phyloP scores from a whole-genome alignment of 2,888 invertebrate genomes.

The Agrilus cyanescens region DNA sequence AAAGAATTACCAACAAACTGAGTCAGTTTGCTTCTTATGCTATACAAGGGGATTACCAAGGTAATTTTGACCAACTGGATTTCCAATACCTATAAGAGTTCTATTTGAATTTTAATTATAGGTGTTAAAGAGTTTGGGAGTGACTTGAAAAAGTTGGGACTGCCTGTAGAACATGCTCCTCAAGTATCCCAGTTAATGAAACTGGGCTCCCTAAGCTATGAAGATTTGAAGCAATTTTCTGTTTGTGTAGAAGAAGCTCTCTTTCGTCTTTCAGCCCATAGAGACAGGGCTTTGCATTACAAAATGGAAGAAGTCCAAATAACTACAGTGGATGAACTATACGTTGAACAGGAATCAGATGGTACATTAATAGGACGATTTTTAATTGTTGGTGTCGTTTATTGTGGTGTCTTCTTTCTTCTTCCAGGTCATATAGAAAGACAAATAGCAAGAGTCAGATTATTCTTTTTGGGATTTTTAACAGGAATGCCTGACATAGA shows the following conservation, averaged over 20 bases:
- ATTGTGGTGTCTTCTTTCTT: too few species aligned
- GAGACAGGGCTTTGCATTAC: conserved; percentile 81
- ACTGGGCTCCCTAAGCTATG: conserved; percentile 78
- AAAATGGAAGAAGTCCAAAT: conserved; percentile 95
- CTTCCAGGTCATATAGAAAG: conserved; percentile 51
- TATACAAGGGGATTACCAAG: conserved; percentile 87
- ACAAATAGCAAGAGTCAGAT: conserved; percentile 87
- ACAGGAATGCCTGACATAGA: conserved; percentile 95
- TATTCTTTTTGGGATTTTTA: conserved; percentile 93
- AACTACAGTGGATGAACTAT: conserved; percentile 84
- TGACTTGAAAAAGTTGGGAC: conserved; percentile 82
- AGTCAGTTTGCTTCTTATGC: conserved; percentile 91
- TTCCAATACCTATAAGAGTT: background rate
- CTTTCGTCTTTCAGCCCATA: conserved; percentile 70
- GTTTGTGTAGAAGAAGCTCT: conserved; percentile 86
- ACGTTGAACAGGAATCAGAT: conserved; percentile 76
- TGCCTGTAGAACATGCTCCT: conserved; percentile 95
- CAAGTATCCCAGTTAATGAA: conserved; percentile 94
- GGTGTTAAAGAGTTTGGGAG: conserved; percentile 86
- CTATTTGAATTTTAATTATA: conserved; percentile 7
- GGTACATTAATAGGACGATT: conserved; percentile 35
- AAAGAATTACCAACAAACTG: conserved; percentile 78
- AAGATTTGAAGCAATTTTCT: conserved; percentile 87
- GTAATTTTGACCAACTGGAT: conserved; percentile 10
- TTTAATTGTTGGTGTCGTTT: background rate